Percentiles rank a stretch among this genome's conserved stretches.
Evolutionary conservation across 2,797 vertebrate species (phyloP).

Genomic region (Enteromius anoplus): DNA sequence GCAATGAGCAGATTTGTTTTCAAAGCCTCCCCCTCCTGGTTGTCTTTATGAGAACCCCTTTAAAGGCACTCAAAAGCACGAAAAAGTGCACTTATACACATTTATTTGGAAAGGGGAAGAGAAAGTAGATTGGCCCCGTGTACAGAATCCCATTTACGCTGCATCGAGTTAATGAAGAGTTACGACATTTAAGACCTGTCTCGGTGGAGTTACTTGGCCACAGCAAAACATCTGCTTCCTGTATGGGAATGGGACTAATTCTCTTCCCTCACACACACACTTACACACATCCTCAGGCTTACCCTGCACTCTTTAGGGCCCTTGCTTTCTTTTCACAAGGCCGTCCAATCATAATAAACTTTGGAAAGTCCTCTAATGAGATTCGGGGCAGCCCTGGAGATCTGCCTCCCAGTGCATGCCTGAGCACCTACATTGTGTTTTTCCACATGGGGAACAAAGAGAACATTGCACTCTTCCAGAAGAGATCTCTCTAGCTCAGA

Average conservation of each 20-base stretch:
- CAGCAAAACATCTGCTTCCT: constrained; percentile 64
- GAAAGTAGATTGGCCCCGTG: constrained; percentile 63
- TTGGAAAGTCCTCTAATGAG: constrained; percentile 61
- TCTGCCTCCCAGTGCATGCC: constrained; percentile 49
- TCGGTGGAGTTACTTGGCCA: constrained; percentile 59
- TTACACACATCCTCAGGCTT: constrained; percentile 38
- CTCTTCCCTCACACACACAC: constrained; percentile 48
- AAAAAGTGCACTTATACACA: constrained; percentile 58
- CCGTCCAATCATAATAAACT: constrained; percentile 62
- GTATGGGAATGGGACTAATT: constrained; percentile 61
- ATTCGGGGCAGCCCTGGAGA: constrained; percentile 54
- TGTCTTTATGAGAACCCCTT: constrained; percentile 52
- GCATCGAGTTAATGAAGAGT: constrained; percentile 42
- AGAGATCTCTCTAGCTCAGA: constrained; percentile 36
- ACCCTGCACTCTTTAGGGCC: constrained; percentile 48
- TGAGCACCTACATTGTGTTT: constrained; percentile 57
- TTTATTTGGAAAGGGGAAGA: constrained; percentile 72
- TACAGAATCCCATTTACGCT: constrained; percentile 50
- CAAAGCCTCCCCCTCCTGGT: constrained; percentile 60
- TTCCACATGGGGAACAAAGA: constrained; percentile 65
- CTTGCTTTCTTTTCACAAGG: constrained; percentile 53
- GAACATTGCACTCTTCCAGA: constrained; percentile 28
- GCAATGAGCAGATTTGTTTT: constrained; percentile 60
- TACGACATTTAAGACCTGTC: constrained; percentile 51
- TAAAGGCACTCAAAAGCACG: constrained; percentile 61